Evolutionary conservation across 64 coral and sea anemone species (phyloP).

Genomic region (Montipora capricornis): DNA sequence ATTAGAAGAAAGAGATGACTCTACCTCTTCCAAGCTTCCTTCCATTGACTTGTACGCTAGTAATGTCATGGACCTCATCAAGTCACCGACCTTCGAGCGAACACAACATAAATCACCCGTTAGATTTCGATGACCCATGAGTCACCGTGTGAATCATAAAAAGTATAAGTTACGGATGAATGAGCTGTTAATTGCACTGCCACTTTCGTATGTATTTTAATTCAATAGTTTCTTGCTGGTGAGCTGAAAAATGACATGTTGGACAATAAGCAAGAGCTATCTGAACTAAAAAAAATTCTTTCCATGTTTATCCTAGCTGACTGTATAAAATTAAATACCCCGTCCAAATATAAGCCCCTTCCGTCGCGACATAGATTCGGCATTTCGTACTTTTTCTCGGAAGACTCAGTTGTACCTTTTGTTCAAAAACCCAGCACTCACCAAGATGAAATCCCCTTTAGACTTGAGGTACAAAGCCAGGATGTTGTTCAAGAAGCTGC

Average conservation of each 20-base stretch:
- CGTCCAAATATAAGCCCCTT: too few relatives aligned
- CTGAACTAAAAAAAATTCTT: too few relatives aligned
- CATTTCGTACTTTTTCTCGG: too few relatives aligned
- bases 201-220: too few relatives aligned
- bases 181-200: too few relatives aligned
- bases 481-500: slow-evolving; percentile 88
- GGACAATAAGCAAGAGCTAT: too few relatives aligned
- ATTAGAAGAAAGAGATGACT: neutral
- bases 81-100: slow-evolving; percentile 80
- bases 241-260: too few relatives aligned
- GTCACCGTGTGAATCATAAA: neutral
- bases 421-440: slow-evolving; percentile 12
- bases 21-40: slow-evolving; percentile 84
- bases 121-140: neutral
- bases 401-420: too few relatives aligned
- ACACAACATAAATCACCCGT: neutral
- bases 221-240: too few relatives aligned
- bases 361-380: too few relatives aligned
- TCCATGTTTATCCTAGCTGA: too few relatives aligned
- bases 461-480: slow-evolving; percentile 93
- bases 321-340: too few relatives aligned
- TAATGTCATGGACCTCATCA: slow-evolving; percentile 95
- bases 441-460: slow-evolving; percentile 97
- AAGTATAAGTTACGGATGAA: neutral
- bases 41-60: slow-evolving; percentile 90